Base-by-base conservation (phyloP, 2,797 vertebrate species). In the Lepus oiostolus region DNA sequence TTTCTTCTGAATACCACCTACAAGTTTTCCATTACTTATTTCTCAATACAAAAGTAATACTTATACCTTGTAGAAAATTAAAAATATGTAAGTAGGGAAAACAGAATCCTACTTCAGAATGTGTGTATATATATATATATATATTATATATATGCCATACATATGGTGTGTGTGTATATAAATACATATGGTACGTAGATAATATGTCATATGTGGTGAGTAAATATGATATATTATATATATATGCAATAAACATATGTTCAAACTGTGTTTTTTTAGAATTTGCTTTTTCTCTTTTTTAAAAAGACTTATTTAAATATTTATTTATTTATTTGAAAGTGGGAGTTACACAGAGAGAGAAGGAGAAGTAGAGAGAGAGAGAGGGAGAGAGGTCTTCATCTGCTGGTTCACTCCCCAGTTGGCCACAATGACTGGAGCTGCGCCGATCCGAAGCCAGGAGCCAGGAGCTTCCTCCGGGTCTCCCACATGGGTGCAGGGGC, bases 1-100 rank as follows among this genome's bases (percentile, higher is more conserved):
- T 60, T 26, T 87, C 42, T 87, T 88, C 63, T 47, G 72, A 76
- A 88, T 11, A 82, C 35, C 79, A 52, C 10, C 24, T 13, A 75
- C 71, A 58, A 2, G 0, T 58, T 76, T 70, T 13, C 67, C 13
- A n/a, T 58, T 76, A 35, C 28, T 42, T 58, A 72, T 52, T 80
- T 74, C 71, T 65, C 35, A 83, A 35, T 77, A 80, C 67, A 87
- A 91, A 88, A 76, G 12, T 11, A 92, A 32, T 19, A 82, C 2
- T 58, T 77, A 4, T 26, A 77, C 28, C 71, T 91, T 52, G 3
- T 79, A 94, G 50, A 75, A 76, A 72, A 82, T 74, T 71, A 50
- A 80, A 52, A 77, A 47, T 75, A 75, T 12, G 38, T 32, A 75
- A n/a, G 54, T 76, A 88, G 81, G 19, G 80, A 74, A 93, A 88